Conservation (phyloP, 2,797 vertebrate species). For the Ispidina lecontei region DNA sequence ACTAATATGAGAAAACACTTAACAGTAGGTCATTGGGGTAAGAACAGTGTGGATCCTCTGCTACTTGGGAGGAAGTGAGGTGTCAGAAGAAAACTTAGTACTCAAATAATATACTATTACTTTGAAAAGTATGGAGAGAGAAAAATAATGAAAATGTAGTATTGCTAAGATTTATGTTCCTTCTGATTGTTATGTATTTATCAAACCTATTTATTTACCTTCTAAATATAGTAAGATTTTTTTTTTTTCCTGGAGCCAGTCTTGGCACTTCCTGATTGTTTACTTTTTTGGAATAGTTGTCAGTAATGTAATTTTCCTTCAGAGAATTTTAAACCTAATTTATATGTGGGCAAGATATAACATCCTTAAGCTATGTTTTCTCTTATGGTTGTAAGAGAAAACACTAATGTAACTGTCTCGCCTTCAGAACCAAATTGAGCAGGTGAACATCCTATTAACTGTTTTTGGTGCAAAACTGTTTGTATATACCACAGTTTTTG, state of each 20-base stretch:
- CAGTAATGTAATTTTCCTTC: not conserved
- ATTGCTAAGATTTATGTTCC: not conserved
- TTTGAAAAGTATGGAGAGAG: not conserved
- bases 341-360: not conserved
- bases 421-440: not conserved
- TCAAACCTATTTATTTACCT: not conserved
- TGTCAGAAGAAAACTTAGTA: not conserved
- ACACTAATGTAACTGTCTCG: not conserved
- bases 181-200: not conserved
- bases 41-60: not conserved
- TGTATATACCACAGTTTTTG: not conserved
- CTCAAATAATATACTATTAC: not conserved
- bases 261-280: not conserved
- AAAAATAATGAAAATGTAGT: fast-evolving
- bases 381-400: not conserved
- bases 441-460: not conserved
- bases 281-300: not conserved
- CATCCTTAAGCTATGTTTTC: not conserved
- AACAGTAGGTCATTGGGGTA: not conserved
- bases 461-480: not conserved
- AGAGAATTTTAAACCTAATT: not conserved
- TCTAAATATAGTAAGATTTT: not conserved
- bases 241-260: not conserved
- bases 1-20: not conserved
- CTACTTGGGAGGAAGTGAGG: not conserved